Base-by-base conservation (phyloP, 1,140 invertebrate genomes). In the Habropoda laboriosa region DNA sequence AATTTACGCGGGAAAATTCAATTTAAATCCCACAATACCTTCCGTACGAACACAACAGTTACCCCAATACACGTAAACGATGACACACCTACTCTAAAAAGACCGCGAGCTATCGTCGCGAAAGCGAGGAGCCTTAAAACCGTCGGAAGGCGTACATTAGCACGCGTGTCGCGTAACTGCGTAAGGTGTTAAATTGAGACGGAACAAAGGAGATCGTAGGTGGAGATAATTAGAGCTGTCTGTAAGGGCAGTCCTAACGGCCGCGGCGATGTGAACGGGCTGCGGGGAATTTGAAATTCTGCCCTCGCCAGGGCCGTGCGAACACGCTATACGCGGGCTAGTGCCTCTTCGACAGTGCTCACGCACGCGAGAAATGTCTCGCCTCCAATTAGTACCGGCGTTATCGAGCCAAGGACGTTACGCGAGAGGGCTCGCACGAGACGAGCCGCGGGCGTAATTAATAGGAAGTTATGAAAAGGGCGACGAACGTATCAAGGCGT, bases 131-230 rank as follows among this genome's bases (percentile, higher is more conserved):
- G 64, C 42, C 32, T 49, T 38, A 53, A 40, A 38, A n/a, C 32
- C 30, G 2, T 8, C 64, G 53, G 32, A 16, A 49, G 24, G 30
- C 45, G 30, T 35, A 16, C 38, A 60, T 77, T 70, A 60, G 55
- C 75, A 49, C n/a, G 75, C 55, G 75, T 70, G 60, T 77, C 75
- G 75, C 66, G 66, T 77, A 77, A 77, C 71, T 77, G 66, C 66
- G 75, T 51, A 24, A 77, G 60, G 35, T 40, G 32, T 77, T 60
- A 77, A 77, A 77, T 77, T 32, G n/a, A 70, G 75, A 71, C 51
- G 66, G 32, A 76, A 70, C 55, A 45, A 57, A 63, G 40, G 63
- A 76, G 51, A 76, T 76, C 30, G 40, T 5, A 38, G 74, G 61
- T n/a, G 16, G n/a, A 58, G 74, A 76, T 76, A 76, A 76, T 76